These are phyloP conservation scores for Noctilio leporinus DNA, from an alignment of 2,113 vertebrate genomes.

Conservation along the genomic window DNA sequence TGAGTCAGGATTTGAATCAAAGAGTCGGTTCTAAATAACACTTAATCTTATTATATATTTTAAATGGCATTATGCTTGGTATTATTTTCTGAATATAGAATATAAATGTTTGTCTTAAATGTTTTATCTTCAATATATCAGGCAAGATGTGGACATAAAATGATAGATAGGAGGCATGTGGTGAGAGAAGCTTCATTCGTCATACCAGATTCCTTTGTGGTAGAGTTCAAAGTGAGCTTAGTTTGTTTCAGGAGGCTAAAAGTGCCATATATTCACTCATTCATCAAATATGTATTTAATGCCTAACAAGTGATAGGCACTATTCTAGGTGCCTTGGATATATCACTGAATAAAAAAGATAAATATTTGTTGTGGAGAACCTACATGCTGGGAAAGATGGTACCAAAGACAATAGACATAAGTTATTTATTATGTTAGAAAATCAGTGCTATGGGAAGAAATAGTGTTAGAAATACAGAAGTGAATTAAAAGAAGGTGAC, in stretches of 20 bases:
- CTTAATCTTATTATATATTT: constrained; percentile 14
- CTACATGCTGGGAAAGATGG: background rate
- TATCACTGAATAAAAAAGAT: background rate
- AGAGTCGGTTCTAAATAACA: background rate
- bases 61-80: background rate
- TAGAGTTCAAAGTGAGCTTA: background rate
- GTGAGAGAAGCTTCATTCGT: constrained; percentile 8
- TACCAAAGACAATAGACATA: background rate
- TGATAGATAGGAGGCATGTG: background rate
- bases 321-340: background rate
- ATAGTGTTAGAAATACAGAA: background rate
- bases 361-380: background rate
- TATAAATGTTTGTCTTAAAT: background rate
- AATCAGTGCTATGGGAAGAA: background rate
- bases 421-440: background rate
- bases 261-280: background rate
- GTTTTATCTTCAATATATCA: background rate
- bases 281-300: constrained; percentile 14
- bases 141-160: background rate
- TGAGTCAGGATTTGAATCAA: constrained; percentile 5
- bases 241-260: constrained; percentile 38
- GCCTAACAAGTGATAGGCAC: background rate
- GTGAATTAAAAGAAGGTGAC: background rate
- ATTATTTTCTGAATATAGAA: constrained; percentile 4
- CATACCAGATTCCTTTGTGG: background rate